Conservation (phyloP, 2,888 invertebrate genomes). For the Drosophila meridionalis region DNA sequence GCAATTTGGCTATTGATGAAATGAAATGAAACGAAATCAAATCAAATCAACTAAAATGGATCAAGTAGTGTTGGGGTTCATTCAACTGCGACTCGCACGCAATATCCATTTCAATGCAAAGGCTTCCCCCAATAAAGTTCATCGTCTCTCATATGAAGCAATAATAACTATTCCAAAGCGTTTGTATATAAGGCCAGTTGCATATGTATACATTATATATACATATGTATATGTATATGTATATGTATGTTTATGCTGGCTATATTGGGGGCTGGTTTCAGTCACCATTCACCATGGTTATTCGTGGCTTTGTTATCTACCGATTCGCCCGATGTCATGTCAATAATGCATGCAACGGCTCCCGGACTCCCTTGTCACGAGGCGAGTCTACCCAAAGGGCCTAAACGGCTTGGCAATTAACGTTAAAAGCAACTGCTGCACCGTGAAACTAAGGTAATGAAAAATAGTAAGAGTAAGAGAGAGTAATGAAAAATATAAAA, state of each 20-base stretch:
- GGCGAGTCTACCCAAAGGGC: constrained; percentile 26
- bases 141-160: constrained; percentile 43
- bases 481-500: background rate
- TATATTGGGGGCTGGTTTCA: constrained; percentile 23
- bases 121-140: constrained; percentile 42
- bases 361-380: constrained; percentile 6
- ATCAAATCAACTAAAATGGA: constrained; percentile 29
- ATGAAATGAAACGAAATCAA: constrained; percentile 31
- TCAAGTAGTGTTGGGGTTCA: constrained; percentile 51
- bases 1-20: constrained; percentile 51
- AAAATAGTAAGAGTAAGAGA: no score
- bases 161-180: constrained; percentile 39
- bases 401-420: constrained; percentile 52
- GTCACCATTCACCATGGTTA: constrained; percentile 76
- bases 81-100: constrained; percentile 61
- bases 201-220: background rate
- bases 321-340: constrained; percentile 66
- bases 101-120: constrained; percentile 36
- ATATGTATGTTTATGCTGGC: background rate
- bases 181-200: constrained; percentile 10
- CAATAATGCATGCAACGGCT: constrained; percentile 73
- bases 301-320: constrained; percentile 75
- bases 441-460: constrained; percentile 27
- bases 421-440: constrained; percentile 50
- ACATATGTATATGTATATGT: background rate